A percentile compares a stretch with the other conserved stretches of the same genome.
These are phyloP conservation scores for Caenorhabditis parvicauda DNA, from an alignment of 2,888 invertebrate species.

Conservation along the genomic window DNA sequence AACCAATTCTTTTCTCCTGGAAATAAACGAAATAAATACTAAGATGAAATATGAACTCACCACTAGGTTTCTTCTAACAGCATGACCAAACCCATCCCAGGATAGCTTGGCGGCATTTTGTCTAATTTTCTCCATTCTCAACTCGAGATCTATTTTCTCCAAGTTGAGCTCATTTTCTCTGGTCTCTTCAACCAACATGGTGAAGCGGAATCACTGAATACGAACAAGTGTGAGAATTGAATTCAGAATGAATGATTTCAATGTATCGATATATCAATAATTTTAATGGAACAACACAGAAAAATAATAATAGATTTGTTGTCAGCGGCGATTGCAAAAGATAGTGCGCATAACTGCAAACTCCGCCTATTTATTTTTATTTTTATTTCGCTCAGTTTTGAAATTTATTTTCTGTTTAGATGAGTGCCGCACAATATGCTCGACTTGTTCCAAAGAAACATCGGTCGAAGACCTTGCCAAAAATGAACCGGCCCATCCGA, in stretches of 20 bases:
- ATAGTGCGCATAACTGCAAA: too few species aligned
- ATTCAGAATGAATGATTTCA: too few species aligned
- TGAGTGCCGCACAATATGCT: constrained; percentile 45
- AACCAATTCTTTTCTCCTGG: constrained; percentile 26
- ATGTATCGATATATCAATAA: too few species aligned
- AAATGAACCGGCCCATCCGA: constrained; percentile 50
- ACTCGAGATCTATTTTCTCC: constrained; percentile 30
- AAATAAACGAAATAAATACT: constrained; percentile 1
- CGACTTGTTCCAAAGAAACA: constrained; percentile 43
- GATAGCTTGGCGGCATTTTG: constrained; percentile 21
- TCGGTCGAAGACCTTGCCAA: constrained; percentile 49
- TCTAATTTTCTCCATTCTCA: constrained; percentile 32
- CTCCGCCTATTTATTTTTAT: too few species aligned
- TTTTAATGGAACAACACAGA: background rate
- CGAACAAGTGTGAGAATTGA: too few species aligned
- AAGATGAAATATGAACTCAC: constrained; percentile 3
- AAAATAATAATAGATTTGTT: background rate
- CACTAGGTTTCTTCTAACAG: constrained; percentile 28
- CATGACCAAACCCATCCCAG: constrained; percentile 28
- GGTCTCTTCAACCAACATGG: constrained; percentile 21
- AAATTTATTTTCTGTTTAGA: constrained; percentile 5
- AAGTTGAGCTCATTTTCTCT: constrained; percentile 26
- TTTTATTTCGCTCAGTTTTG: too few species aligned
- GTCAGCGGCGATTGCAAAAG: too few species aligned
- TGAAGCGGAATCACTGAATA: constrained; percentile 10